Percentiles rank a stretch among this genome's conserved stretches.
Conservation (phyloP, 2,888 invertebrate species). For the Tinea semifulvella region DNA sequence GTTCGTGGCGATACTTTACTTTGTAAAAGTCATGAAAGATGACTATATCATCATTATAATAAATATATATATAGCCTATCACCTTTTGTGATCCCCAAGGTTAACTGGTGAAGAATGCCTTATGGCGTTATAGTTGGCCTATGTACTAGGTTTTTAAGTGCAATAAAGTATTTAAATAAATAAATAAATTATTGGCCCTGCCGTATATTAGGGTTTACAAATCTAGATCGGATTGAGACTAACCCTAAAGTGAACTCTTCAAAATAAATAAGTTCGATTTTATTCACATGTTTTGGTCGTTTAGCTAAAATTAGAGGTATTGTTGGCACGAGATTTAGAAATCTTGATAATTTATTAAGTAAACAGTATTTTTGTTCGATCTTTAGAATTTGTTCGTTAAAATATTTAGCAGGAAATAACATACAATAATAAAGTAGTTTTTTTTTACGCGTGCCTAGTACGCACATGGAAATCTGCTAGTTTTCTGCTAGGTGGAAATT, state of each 20-base stretch:
- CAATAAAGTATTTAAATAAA: neutral
- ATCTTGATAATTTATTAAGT: neutral
- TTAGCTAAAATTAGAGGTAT: neutral
- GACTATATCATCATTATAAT: too few species aligned
- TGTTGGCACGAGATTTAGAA: neutral
- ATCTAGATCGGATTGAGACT: neutral
- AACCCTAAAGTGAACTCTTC: neutral
- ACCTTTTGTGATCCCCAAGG: too few species aligned
- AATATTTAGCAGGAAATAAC: neutral
- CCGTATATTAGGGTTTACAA: neutral
- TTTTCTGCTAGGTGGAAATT: too few species aligned
- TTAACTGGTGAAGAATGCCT: too few species aligned
- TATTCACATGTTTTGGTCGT: neutral
- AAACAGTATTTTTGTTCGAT: neutral
- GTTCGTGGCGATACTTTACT: too few species aligned
- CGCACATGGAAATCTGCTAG: too few species aligned
- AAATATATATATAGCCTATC: too few species aligned
- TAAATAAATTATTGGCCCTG: neutral
- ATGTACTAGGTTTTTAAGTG: neutral
- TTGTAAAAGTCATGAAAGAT: too few species aligned
- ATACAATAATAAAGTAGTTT: too few species aligned
- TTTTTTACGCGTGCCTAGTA: too few species aligned
- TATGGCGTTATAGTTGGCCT: too few species aligned
- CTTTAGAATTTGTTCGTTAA: constrained; percentile 2
- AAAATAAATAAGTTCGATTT: neutral